These are phyloP conservation scores for Drosophila trichaetosa DNA, from an alignment of 2,888 invertebrate genomes.

Conservation along the genomic window DNA sequence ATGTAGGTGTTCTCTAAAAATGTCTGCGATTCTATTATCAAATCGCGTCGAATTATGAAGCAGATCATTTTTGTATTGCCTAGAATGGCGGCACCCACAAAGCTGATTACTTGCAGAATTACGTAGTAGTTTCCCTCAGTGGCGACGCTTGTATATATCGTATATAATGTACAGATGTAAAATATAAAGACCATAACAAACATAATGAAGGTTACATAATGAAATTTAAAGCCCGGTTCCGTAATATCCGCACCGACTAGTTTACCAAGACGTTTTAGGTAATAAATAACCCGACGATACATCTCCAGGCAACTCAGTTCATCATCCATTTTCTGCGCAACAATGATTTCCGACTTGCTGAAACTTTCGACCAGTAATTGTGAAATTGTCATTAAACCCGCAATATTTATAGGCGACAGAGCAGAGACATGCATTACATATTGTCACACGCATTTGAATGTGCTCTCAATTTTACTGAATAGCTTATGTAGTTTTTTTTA, in stretches of 20 bases:
- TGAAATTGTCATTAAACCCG: not conserved
- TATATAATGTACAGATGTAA: conserved; percentile 49
- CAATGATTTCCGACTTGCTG: not conserved
- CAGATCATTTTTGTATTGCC: conserved; percentile 12
- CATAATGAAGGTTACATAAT: conserved; percentile 22
- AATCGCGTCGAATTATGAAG: conserved; percentile 3
- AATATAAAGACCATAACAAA: conserved; percentile 10
- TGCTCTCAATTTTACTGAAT: not conserved
- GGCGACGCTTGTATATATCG: conserved; percentile 41
- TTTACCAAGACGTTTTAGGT: not conserved
- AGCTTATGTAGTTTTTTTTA: not conserved
- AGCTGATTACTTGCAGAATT: conserved; percentile 41
- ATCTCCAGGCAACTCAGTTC: not conserved
- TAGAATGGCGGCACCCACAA: conserved; percentile 39
- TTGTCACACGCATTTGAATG: not conserved
- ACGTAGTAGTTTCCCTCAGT: conserved; percentile 41
- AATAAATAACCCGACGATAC: conserved; percentile 17
- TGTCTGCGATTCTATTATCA: not conserved
- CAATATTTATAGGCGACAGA: conserved; percentile 21
- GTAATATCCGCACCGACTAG: conserved; percentile 44
- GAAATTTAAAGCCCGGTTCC: conserved; percentile 19
- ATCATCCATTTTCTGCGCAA: not conserved
- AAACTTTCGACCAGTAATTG: not conserved
- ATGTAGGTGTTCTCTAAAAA: conserved; percentile 38
- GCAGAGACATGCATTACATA: not conserved